Evolutionary conservation across 2,797 vertebrate species (phyloP).

Genomic region (Muraenolepis orangiensis): DNA sequence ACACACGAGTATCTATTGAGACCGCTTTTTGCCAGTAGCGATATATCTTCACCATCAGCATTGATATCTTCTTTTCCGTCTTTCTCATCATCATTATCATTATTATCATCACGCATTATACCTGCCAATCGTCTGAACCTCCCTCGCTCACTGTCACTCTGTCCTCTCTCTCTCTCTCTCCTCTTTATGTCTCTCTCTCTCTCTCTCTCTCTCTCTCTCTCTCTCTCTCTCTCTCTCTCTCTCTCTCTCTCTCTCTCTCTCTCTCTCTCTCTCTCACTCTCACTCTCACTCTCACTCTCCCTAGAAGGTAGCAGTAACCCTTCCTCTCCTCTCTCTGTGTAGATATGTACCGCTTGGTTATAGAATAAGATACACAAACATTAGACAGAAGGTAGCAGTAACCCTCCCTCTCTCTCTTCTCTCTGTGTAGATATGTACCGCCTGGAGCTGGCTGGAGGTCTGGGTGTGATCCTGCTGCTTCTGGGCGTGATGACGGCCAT

Average conservation of each 20-base stretch:
- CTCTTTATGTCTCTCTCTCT: neutral
- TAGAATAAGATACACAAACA: neutral
- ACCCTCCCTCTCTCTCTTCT: too few species aligned
- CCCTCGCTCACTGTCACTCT: neutral
- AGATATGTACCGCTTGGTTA: too few species aligned
- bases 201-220: neutral
- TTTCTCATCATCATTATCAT: neutral
- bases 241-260: conserved; percentile 9
- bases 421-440: conserved; percentile 83
- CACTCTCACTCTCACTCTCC: too few species aligned
- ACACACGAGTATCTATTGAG: neutral
- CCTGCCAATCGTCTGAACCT: neutral
- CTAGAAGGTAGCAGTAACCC: too few species aligned
- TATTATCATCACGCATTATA: neutral
- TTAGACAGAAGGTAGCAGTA: neutral
- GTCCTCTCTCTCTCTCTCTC: conserved; percentile 11
- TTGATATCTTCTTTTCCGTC: neutral
- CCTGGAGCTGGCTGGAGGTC: conserved; percentile 89
- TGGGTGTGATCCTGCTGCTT: conserved; percentile 90
- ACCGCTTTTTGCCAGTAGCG: neutral
- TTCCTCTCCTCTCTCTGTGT: too few species aligned
- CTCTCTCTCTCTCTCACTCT: too few species aligned
- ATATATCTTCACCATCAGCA: neutral
- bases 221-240: neutral
- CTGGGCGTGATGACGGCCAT: conserved; percentile 83